These are phyloP conservation scores for Petroica traversi DNA, from an alignment of 2,113 vertebrate genomes.

Conservation along the genomic window DNA sequence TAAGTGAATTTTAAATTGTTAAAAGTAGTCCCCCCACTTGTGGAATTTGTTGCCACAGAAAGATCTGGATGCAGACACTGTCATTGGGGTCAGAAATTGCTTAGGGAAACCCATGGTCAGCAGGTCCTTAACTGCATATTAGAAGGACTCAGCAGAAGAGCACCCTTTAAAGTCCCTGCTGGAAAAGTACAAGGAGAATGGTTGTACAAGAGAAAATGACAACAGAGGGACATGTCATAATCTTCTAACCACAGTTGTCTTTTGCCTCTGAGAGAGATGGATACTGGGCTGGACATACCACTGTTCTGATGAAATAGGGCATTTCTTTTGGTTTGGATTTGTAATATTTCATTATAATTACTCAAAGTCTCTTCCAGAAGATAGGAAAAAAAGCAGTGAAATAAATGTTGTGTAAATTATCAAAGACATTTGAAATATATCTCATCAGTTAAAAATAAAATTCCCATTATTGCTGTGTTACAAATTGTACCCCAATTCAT, in stretches of 20 bases:
- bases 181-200: neutral
- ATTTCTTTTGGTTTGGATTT: neutral
- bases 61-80: neutral
- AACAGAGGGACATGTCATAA: neutral
- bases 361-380: neutral
- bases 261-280: neutral
- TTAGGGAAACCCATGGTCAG: neutral
- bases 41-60: neutral
- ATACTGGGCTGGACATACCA: neutral
- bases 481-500: neutral
- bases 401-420: conserved; percentile 8
- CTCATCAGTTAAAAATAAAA: neutral
- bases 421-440: neutral
- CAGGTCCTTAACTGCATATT: neutral
- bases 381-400: neutral
- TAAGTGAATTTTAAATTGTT: neutral
- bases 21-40: neutral
- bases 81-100: neutral
- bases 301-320: neutral
- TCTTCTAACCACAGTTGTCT: neutral
- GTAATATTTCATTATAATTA: neutral
- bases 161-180: neutral
- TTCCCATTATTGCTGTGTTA: neutral
- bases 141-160: neutral
- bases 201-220: neutral